These are phyloP conservation scores for Dyspetes luteomarginatus DNA, from an alignment of 2,888 invertebrate genomes.

Conservation along the genomic window DNA sequence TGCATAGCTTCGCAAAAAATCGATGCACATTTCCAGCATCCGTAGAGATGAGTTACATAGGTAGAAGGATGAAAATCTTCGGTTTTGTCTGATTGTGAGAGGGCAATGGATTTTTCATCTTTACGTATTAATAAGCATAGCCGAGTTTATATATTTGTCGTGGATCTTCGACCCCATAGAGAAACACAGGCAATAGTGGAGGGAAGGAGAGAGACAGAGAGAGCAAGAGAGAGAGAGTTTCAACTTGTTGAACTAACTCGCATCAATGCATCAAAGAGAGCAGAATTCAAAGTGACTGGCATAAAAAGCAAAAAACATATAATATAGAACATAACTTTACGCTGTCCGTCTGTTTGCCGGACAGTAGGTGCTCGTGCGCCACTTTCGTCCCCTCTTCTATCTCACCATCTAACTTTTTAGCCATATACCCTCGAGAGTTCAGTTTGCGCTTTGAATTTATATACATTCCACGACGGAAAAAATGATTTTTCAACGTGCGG, in stretches of 20 bases:
- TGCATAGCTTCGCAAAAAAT: background rate
- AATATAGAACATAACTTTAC: background rate
- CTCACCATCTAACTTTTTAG: too few species aligned
- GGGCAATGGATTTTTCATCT: constrained; percentile 36
- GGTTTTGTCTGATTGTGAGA: constrained; percentile 33
- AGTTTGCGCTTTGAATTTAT: too few species aligned
- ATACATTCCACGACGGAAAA: constrained; percentile 13
- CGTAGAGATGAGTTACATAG: constrained; percentile 4
- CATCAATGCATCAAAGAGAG: constrained; percentile 48
- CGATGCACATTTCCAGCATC: constrained; percentile 23
- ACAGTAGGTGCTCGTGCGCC: constrained; percentile 9
- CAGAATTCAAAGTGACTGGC: constrained; percentile 49
- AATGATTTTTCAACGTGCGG: background rate
- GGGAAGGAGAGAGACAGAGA: constrained; percentile 23
- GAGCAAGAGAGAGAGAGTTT: constrained; percentile 24
- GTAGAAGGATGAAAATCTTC: constrained; percentile 34
- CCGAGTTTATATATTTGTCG: constrained; percentile 34
- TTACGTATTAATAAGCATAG: constrained; percentile 56
- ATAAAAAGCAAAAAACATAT: constrained; percentile 37
- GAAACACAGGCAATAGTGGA: constrained; percentile 26
- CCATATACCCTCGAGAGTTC: constrained; percentile 1
- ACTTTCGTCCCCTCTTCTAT: background rate
- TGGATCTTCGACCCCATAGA: constrained; percentile 31
- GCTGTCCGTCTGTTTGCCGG: constrained; percentile 19
- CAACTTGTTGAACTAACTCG: constrained; percentile 56